A percentile compares a stretch with the other conserved stretches of the same genome.
phyloP scores from a whole-genome alignment of 1,140 invertebrate species.

The Drosophila ohnishii region DNA sequence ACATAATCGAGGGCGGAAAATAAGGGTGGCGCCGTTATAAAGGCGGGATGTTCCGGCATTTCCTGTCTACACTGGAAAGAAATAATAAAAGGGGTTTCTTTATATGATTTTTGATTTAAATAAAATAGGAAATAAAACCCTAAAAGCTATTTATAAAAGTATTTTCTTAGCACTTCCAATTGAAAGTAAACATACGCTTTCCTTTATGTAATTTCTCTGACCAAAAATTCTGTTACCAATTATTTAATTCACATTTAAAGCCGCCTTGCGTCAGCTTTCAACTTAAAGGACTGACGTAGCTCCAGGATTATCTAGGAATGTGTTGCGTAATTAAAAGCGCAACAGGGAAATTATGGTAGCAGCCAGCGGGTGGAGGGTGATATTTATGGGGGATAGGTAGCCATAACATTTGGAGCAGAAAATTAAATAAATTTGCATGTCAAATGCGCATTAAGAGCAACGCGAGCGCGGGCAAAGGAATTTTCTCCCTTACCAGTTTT shows the following conservation, averaged over 20 bases:
- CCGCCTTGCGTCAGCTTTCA: slow-evolving; percentile 36
- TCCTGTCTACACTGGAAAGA: slow-evolving; percentile 10
- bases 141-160: slow-evolving; percentile 30
- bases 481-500: slow-evolving; percentile 4
- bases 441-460: slow-evolving; percentile 74
- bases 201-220: background rate
- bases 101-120: background rate
- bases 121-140: background rate
- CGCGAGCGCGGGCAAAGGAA: slow-evolving; percentile 23
- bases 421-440: slow-evolving; percentile 82
- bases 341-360: slow-evolving; percentile 45
- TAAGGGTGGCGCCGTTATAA: background rate
- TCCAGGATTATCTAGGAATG: slow-evolving; percentile 37
- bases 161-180: slow-evolving; percentile 7
- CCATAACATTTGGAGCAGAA: slow-evolving; percentile 70
- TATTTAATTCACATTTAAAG: background rate
- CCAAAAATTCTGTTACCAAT: slow-evolving; percentile 25
- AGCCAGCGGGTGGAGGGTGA: background rate
- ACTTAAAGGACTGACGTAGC: background rate
- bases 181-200: background rate
- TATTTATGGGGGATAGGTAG: slow-evolving; percentile 31
- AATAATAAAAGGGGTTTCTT: background rate
- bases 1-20: slow-evolving; percentile 49
- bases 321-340: slow-evolving; percentile 73
- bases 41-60: slow-evolving; percentile 22